These are phyloP conservation scores for Grantiella picta DNA, from an alignment of 2,113 vertebrate genomes.

Conservation along the genomic window DNA sequence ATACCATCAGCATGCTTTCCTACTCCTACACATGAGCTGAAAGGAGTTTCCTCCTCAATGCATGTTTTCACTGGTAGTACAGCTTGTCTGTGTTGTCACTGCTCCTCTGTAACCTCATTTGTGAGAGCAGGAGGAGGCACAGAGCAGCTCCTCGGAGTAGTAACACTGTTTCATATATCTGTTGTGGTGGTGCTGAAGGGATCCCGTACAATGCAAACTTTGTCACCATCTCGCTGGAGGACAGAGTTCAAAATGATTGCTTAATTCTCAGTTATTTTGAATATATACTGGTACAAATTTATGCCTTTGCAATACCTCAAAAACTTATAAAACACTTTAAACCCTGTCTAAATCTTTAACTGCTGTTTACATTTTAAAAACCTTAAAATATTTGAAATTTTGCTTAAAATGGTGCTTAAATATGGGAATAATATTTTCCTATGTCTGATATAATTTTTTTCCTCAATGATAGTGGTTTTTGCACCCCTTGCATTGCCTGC, in stretches of 20 bases:
- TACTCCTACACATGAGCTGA: not conserved
- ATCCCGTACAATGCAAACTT: not conserved
- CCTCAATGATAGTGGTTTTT: not conserved
- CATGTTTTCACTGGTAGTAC: not conserved
- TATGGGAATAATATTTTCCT: not conserved
- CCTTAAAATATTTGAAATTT: not conserved
- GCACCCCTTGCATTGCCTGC: not conserved
- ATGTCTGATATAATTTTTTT: not conserved
- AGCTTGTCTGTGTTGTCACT: not conserved
- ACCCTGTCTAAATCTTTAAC: not conserved
- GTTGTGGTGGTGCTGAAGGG: not conserved
- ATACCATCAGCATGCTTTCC: not conserved
- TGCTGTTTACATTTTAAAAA: not conserved
- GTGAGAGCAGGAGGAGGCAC: not conserved
- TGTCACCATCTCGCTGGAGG: not conserved
- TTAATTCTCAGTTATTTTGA: not conserved
- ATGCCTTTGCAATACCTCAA: not conserved
- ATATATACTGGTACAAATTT: not conserved
- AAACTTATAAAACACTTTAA: not conserved
- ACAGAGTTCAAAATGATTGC: not conserved
- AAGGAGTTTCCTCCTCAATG: not conserved
- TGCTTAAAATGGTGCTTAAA: not conserved
- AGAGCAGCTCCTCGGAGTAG: accelerated
- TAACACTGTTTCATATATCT: not conserved
- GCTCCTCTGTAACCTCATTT: not conserved